phyloP scores from a whole-genome alignment of 2,113 vertebrate species.

The Periophthalmus modestus region DNA sequence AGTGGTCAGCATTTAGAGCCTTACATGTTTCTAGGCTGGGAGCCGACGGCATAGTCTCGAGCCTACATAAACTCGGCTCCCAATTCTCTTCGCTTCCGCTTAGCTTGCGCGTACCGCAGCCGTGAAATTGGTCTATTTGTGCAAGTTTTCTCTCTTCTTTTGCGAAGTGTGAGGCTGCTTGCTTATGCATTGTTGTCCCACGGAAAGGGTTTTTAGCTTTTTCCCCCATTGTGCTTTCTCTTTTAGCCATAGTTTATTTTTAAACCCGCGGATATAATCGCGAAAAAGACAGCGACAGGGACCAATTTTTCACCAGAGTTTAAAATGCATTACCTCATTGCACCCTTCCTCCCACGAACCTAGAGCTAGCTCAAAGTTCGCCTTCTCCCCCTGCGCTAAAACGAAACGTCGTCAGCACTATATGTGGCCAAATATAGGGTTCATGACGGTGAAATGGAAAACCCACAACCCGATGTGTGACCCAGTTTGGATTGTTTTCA shows the following conservation, averaged over 20 bases:
- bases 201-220: constrained; percentile 49
- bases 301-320: constrained; percentile 1
- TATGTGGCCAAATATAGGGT: constrained; percentile 25
- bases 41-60: no score
- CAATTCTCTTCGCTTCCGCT: no score
- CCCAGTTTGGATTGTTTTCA: constrained; percentile 63
- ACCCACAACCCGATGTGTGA: constrained; percentile 58
- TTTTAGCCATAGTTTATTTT: constrained; percentile 16
- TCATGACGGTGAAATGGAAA: constrained; percentile 40
- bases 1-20: constrained; percentile 55
- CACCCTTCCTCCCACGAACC: constrained; percentile 10
- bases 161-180: constrained; percentile 45
- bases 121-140: constrained; percentile 49
- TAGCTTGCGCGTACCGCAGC: no score
- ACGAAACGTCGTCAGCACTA: constrained; percentile 46
- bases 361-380: constrained; percentile 29
- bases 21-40: constrained; percentile 60
- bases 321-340: constrained; percentile 11
- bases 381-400: constrained; percentile 23
- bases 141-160: constrained; percentile 40
- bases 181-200: constrained; percentile 66
- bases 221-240: constrained; percentile 18
- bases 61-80: constrained; percentile 35
- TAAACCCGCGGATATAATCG: not conserved
- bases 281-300: not conserved